Evolutionary conservation across 2,797 vertebrate genomes (phyloP).

Genomic region (Scolopax rusticola): DNA sequence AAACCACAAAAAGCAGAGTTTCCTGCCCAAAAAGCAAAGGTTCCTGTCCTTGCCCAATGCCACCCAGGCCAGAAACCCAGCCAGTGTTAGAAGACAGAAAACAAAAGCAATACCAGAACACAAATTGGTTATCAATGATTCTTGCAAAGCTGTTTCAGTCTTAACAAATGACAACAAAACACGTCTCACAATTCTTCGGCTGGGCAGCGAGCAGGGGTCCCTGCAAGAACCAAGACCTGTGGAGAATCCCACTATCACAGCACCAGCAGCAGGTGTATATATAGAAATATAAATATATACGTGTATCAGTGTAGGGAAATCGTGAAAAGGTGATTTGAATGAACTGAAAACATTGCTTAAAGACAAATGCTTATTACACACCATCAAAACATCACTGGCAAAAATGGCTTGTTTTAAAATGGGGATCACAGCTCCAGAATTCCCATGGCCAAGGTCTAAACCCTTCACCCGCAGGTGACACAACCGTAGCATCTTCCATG

Average conservation of each 20-base stretch:
- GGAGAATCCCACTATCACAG: neutral
- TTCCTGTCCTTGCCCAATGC: neutral
- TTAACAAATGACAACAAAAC: neutral
- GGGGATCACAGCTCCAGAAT: neutral
- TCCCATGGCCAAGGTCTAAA: neutral
- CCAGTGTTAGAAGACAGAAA: rapidly evolving
- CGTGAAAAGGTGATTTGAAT: neutral
- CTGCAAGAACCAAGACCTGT: neutral
- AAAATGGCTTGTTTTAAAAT: neutral
- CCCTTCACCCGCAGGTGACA: neutral
- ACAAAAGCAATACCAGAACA: neutral
- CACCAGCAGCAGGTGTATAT: rapidly evolving
- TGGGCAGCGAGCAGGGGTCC: rapidly evolving
- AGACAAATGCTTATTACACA: neutral
- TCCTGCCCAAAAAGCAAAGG: neutral
- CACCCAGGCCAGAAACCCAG: neutral
- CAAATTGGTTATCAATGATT: rapidly evolving
- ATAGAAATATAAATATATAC: neutral
- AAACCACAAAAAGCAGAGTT: neutral
- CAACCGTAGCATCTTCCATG: neutral
- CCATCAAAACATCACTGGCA: neutral
- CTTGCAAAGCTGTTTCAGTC: neutral
- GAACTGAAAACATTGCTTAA: rapidly evolving
- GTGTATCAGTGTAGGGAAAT: rapidly evolving
- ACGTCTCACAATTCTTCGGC: rapidly evolving